Percentiles rank a stretch among this genome's conserved stretches.
Evolutionary conservation across 2,888 invertebrate genomes (phyloP).

Genomic region (Crematogaster levior): DNA sequence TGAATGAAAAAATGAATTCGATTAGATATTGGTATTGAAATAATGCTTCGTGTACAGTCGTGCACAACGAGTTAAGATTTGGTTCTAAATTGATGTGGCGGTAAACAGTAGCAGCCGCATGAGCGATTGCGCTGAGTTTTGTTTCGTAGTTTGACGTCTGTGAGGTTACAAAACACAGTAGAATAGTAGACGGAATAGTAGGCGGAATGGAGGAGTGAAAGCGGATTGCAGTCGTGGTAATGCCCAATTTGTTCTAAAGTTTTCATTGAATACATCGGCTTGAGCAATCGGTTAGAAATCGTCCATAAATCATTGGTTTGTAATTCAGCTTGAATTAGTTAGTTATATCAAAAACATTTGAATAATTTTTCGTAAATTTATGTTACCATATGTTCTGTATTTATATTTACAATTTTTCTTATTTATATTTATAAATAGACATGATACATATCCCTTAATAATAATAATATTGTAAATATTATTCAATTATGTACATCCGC

Average conservation of each 20-base stretch:
- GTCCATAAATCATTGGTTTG: neutral
- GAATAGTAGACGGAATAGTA: neutral
- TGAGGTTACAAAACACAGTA: constrained; percentile 35
- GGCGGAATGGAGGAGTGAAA: constrained; percentile 39
- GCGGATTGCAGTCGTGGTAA: constrained; percentile 27
- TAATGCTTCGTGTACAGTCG: constrained; percentile 32
- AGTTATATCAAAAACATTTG: neutral
- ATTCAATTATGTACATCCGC: neutral
- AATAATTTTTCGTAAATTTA: neutral
- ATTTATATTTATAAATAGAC: too few relatives aligned
- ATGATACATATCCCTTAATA: neutral
- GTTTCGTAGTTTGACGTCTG: constrained; percentile 40
- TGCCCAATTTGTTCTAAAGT: constrained; percentile 42
- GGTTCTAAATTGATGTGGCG: constrained; percentile 33
- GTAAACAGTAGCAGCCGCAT: constrained; percentile 37
- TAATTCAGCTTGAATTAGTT: constrained; percentile 9
- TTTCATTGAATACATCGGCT: constrained; percentile 30
- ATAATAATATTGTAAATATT: neutral
- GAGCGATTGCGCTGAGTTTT: constrained; percentile 47
- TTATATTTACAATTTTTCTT: too few relatives aligned
- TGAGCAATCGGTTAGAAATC: constrained; percentile 20
- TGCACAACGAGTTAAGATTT: constrained; percentile 51
- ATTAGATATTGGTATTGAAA: neutral
- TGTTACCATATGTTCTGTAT: neutral
- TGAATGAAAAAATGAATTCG: neutral